Base-by-base conservation (phyloP, 2,797 vertebrate species). In the Ciconia nigra region DNA sequence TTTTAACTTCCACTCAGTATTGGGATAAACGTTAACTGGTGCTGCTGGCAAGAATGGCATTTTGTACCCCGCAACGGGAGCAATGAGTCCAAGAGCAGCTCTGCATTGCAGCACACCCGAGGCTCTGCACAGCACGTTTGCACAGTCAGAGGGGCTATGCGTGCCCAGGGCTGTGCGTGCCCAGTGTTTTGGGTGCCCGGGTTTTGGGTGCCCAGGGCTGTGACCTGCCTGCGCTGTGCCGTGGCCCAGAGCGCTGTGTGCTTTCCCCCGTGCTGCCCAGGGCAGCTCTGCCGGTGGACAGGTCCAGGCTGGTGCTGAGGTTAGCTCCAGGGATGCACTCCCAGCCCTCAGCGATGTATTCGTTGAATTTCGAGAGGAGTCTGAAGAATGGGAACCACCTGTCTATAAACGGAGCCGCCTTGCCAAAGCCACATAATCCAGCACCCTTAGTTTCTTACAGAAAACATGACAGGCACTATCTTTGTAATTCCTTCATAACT, bases 21-120 rank as follows among this genome's bases (percentile, higher is more conserved):
- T 5, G 3, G 49, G 35, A 55, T 19, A 49, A 20, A 33, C 42
- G 14, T 31, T 8, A 28, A 22, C 55, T 31, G 35, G 70, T 1
- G 7, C 47, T 41, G 46, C 62, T 31, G 41, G 47, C 63, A 16
- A 6, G 55, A 16, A 11, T 3, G 57, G 41, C 49, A 5, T 33
- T 42, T 41, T 33, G 47, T 62, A 26, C 18, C 55, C 42, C 0
- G 3, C 25, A 2, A 4, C 0, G 1, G 62, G 39, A 41, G 62
- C 12, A 11, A 41, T 1, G 37, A 16, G 25, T 21, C 41, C 14
- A 13, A 16, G 15, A 11, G 44, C 46, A 16, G 15, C 2, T 24
- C n/a, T 10, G 71, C 31, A 2, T 3, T 10, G 54, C 71, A 35
- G 62, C 44, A 12, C 31, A 6, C 18, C n/a, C 44, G 3, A 5